phyloP scores from a whole-genome alignment of 2,797 vertebrate species.

The Channallabes apus region DNA sequence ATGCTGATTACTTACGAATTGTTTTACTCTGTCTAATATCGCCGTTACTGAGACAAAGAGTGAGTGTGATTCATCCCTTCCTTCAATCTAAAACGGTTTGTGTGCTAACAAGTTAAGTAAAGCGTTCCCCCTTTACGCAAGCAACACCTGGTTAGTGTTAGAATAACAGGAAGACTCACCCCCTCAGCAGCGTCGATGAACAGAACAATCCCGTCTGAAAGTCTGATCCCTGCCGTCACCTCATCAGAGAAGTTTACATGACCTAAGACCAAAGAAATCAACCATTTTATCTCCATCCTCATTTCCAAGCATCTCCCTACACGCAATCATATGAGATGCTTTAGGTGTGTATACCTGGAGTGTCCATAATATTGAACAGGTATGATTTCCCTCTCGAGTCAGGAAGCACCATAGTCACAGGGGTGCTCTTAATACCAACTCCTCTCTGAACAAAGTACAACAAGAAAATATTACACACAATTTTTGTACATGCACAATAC shows the following conservation, averaged over 20 bases:
- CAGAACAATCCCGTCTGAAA: constrained; percentile 94
- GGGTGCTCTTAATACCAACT: constrained; percentile 97
- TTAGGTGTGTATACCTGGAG: constrained; percentile 79
- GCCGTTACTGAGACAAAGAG: not conserved
- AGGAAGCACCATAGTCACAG: constrained; percentile 93
- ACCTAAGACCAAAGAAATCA: constrained; percentile 68
- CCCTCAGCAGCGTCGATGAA: constrained; percentile 98
- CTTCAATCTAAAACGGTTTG: not conserved
- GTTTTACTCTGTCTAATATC: not conserved
- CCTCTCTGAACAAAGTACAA: constrained; percentile 80
- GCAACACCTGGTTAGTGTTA: not conserved
- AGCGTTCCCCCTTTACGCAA: not conserved
- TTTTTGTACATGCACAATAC: not conserved
- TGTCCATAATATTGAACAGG: constrained; percentile 98
- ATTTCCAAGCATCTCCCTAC: not conserved
- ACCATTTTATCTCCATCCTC: not conserved
- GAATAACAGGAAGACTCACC: constrained; percentile 72
- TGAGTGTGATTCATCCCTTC: too few species aligned
- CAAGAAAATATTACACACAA: not conserved
- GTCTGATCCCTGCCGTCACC: constrained; percentile 92
- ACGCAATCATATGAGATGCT: not conserved
- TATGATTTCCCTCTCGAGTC: constrained; percentile 98
- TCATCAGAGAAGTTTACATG: constrained; percentile 98
- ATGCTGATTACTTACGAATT: too few species aligned
- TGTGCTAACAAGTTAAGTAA: not conserved